Conservation (phyloP, 1,140 invertebrate species). For the Lysiphlebus fabarum region DNA sequence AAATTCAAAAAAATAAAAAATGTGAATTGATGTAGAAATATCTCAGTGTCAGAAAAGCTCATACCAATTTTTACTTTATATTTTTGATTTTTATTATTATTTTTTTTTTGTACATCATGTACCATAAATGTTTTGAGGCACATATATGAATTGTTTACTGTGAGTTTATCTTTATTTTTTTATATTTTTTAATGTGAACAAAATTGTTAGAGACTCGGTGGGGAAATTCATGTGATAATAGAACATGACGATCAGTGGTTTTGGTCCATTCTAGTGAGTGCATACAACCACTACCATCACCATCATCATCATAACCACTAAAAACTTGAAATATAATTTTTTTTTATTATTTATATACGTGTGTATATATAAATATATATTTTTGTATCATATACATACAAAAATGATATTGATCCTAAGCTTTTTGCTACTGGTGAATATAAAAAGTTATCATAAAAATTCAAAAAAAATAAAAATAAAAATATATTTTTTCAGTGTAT, state of each 20-base stretch:
- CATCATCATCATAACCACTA: too few relatives aligned
- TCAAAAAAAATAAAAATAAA: too few relatives aligned
- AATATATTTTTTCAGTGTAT: too few relatives aligned
- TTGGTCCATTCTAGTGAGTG: conserved; percentile 1
- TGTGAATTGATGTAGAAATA: conserved; percentile 19
- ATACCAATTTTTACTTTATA: background rate
- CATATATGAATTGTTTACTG: conserved; percentile 1
- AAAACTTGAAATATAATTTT: too few relatives aligned
- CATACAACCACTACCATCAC: too few relatives aligned
- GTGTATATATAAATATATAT: too few relatives aligned
- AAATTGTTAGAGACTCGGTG: conserved; percentile 6
- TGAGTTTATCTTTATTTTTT: too few relatives aligned
- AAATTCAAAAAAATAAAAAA: background rate
- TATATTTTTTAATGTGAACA: conserved; percentile 13
- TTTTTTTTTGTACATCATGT: background rate
- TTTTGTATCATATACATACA: too few relatives aligned
- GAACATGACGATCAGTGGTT: conserved; percentile 13
- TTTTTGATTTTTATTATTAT: background rate
- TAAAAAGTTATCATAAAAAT: too few relatives aligned
- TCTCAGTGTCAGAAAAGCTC: background rate
- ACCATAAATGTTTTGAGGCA: background rate
- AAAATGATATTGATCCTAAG: too few relatives aligned
- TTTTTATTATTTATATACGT: too few relatives aligned
- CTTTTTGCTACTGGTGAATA: too few relatives aligned
- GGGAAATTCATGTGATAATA: conserved; percentile 11